Evolutionary conservation across 2,888 invertebrate species (phyloP).

Genomic region (Balanococcus diminutus): DNA sequence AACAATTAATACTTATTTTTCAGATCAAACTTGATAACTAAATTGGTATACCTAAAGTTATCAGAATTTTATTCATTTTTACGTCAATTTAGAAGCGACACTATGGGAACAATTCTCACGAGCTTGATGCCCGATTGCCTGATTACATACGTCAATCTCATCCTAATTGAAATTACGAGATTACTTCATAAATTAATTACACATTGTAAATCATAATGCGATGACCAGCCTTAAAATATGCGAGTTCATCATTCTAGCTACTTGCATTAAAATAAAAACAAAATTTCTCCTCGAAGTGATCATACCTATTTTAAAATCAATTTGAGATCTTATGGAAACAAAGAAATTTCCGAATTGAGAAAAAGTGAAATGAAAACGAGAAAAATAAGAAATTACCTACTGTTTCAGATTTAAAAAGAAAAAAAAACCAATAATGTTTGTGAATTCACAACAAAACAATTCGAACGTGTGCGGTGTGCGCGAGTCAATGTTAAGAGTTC

Average conservation of each 20-base stretch:
- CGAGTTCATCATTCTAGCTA: not conserved
- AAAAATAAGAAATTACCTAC: not conserved
- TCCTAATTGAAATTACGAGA: not conserved
- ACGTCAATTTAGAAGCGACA: too few relatives aligned
- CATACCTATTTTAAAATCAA: not conserved
- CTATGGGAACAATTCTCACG: not conserved
- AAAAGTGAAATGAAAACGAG: not conserved
- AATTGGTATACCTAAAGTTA: not conserved
- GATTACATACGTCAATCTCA: not conserved
- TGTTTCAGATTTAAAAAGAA: not conserved
- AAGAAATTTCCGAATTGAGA: not conserved
- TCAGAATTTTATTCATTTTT: not conserved
- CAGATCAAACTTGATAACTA: not conserved
- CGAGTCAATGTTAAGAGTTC: not conserved
- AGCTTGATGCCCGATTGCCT: not conserved
- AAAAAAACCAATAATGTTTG: not conserved
- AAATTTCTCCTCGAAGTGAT: not conserved
- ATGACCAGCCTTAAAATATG: not conserved
- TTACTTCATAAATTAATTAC: not conserved
- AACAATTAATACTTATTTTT: not conserved
- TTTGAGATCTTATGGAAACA: not conserved
- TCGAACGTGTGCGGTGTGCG: conserved; percentile 9
- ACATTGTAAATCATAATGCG: not conserved
- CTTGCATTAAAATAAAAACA: not conserved
- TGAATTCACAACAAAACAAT: not conserved